These are phyloP conservation scores for Eleutherodactylus coqui DNA, from an alignment of 2,797 vertebrate genomes.

Conservation along the genomic window DNA sequence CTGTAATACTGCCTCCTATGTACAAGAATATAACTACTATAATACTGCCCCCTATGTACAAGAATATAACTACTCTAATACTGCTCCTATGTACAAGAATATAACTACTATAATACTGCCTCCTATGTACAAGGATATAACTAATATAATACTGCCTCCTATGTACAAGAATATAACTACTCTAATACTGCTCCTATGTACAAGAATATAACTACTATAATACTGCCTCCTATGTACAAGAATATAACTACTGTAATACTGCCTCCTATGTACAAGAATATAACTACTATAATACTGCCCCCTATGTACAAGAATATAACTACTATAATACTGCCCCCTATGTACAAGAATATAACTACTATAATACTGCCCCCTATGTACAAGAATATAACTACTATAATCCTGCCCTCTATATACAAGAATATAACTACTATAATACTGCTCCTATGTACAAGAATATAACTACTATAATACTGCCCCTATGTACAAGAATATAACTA, in stretches of 20 bases:
- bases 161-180: slow-evolving; percentile 6
- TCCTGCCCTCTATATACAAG: too few relatives aligned
- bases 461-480: too few relatives aligned
- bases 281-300: background rate
- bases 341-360: too few relatives aligned
- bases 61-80: slow-evolving; percentile 9
- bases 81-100: background rate
- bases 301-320: too few relatives aligned
- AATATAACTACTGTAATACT: slow-evolving; percentile 14
- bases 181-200: background rate
- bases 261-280: background rate
- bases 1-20: background rate
- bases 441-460: too few relatives aligned
- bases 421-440: too few relatives aligned
- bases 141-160: background rate
- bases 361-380: too few relatives aligned
- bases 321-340: too few relatives aligned
- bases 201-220: slow-evolving; percentile 17
- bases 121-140: background rate
- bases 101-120: background rate
- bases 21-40: slow-evolving; percentile 17
- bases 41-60: slow-evolving; percentile 8
- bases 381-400: too few relatives aligned
- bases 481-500: too few relatives aligned
- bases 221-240: slow-evolving; percentile 8